Evolutionary conservation across 1,140 invertebrate species (phyloP).

Genomic region (Colletes gigas): DNA sequence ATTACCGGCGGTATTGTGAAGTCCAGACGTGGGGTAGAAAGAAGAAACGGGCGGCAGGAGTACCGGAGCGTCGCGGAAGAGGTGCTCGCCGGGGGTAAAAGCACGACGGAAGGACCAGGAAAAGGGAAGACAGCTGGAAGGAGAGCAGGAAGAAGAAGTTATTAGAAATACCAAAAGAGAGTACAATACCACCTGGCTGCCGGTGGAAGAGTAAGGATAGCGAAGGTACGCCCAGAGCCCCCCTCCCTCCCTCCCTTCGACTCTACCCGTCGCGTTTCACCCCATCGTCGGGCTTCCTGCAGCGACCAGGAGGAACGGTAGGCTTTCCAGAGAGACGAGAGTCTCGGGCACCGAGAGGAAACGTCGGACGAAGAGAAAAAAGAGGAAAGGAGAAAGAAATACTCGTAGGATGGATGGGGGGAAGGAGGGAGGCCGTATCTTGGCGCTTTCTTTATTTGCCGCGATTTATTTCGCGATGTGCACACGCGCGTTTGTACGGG

Average conservation of each 20-base stretch:
- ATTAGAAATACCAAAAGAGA: conserved; percentile 75
- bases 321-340: conserved; percentile 43
- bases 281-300: conserved; percentile 4
- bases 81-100: conserved; percentile 1
- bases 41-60: conserved; percentile 27
- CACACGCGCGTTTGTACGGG: not conserved
- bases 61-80: not conserved
- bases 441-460: conserved; percentile 64
- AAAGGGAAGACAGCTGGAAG: not conserved
- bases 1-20: conserved; percentile 71
- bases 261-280: no score
- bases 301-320: conserved; percentile 33
- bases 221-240: conserved; percentile 50
- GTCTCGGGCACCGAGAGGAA: conserved; percentile 34
- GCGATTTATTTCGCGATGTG: conserved; percentile 63
- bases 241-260: conserved; percentile 3
- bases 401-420: not conserved
- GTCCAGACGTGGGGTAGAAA: conserved; percentile 61
- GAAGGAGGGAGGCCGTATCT: conserved; percentile 32
- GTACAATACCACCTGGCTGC: conserved; percentile 67
- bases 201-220: conserved; percentile 51
- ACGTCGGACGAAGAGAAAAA: conserved; percentile 10
- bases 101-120: not conserved
- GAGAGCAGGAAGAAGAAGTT: conserved; percentile 67
- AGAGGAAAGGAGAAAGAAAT: conserved; percentile 16